These are phyloP conservation scores for Erinaceus europaeus DNA, from an alignment of 2,113 vertebrate species.

Conservation along the genomic window DNA sequence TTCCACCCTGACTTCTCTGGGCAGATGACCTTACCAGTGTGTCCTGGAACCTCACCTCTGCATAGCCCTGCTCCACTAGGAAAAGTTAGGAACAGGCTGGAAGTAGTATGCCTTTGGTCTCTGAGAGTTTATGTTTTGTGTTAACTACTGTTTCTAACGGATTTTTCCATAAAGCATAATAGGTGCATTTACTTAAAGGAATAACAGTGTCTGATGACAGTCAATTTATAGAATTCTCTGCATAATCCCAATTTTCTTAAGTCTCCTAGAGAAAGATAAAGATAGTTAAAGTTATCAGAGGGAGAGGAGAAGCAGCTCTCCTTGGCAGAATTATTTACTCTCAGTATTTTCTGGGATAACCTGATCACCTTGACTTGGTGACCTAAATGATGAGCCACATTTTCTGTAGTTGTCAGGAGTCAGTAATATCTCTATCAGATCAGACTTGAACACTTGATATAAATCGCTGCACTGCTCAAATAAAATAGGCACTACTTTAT, in stretches of 20 bases:
- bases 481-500: conserved; percentile 41
- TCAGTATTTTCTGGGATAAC: background rate
- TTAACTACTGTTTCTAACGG: background rate
- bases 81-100: background rate
- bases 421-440: background rate
- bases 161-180: background rate
- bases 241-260: background rate
- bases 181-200: background rate
- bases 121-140: background rate
- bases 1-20: too few relatives aligned
- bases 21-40: too few relatives aligned
- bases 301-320: background rate
- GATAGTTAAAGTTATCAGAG: too few relatives aligned
- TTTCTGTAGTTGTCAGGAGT: background rate
- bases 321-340: conserved; percentile 12
- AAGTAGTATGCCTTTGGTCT: background rate
- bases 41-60: too few relatives aligned
- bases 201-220: background rate
- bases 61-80: too few relatives aligned
- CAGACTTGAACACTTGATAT: background rate
- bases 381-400: background rate
- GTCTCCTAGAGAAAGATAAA: background rate
- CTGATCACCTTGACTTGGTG: background rate
- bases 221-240: background rate
- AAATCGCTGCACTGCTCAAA: conserved; percentile 5